These are phyloP conservation scores for Zapornia atra DNA, from an alignment of 2,113 vertebrate species.

Conservation along the genomic window DNA sequence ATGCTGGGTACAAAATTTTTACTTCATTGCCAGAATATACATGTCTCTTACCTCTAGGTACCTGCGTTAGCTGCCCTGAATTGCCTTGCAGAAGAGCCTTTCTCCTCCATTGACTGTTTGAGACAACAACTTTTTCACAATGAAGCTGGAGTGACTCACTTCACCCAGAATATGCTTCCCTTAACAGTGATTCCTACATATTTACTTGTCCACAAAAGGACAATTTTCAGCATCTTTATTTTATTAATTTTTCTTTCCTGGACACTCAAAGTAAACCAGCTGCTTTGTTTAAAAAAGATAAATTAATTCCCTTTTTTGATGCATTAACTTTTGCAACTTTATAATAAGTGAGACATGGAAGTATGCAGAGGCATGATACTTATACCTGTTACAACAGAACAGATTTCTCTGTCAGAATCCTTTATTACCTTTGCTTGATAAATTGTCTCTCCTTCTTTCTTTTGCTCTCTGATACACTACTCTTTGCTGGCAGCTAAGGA, in stretches of 20 bases:
- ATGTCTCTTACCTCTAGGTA: neutral
- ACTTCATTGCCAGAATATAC: neutral
- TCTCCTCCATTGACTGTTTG: neutral
- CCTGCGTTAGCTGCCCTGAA: neutral
- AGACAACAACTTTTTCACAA: neutral
- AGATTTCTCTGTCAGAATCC: neutral
- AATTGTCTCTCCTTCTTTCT: neutral
- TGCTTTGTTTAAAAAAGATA: neutral
- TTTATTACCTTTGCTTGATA: conserved; percentile 2
- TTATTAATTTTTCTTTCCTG: neutral
- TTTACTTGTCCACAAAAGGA: neutral
- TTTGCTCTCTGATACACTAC: neutral
- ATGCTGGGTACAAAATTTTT: neutral
- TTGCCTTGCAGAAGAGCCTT: neutral
- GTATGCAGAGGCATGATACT: neutral
- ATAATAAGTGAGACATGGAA: neutral
- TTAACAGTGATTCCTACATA: neutral
- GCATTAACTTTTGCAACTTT: neutral
- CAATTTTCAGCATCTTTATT: neutral
- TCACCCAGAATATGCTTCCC: neutral
- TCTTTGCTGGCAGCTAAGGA: neutral
- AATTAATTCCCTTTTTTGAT: neutral
- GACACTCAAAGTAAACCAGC: neutral
- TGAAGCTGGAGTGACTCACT: neutral
- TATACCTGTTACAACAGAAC: neutral